Base-by-base conservation (phyloP, 2,113 vertebrate genomes). In the Recurvirostra avosetta region DNA sequence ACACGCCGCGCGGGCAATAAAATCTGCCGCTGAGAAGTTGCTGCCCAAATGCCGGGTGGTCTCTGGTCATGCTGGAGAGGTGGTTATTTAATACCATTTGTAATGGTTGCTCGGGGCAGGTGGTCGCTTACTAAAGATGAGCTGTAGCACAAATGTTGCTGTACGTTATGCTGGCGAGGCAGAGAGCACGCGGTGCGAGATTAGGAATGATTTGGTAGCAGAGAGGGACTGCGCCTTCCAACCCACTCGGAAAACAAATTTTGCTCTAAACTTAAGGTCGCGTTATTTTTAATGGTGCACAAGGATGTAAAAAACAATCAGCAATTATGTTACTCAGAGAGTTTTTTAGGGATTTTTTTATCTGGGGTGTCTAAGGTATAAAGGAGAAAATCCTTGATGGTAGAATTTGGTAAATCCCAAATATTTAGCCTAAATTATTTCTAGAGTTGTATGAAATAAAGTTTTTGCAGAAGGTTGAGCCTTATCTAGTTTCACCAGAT, bases 401-500 rank as follows among this genome's bases (percentile, higher is more conserved):
- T 12, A 71, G 84, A 93, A 97, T 92, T 92, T 89, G 74, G 81
- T 72, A 92, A 88, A 97, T 93, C 90, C 91, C 63, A 96, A 95
- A 83, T 92, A 97, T 87, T 95, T 90, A 90, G 75, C 83, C 56
- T 95, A 59, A 86, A 95, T n/a, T 83, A 68, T 95, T 96, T 93
- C 90, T 97, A 84, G 83, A 94, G 80, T 87, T 93, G 90, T 83
- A 83, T 82, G 74, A 96, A 97, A 93, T 75, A 90, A 97, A 97
- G 61, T 53, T 95, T 97, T 97, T 97, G 92, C 96, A 96, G 97
- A 97, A 97, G 95, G 88, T 71, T 97, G 96, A 98, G 84, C 83
- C 94, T 98, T 97, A 97, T 98, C 97, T 96, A 97, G 90, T 97
- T 98, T 98, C 97, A 90, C 70, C 62, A 94, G 76, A 94, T 96